Conservation (phyloP, 2,113 vertebrate genomes). For the Anarrhichthys ocellatus region DNA sequence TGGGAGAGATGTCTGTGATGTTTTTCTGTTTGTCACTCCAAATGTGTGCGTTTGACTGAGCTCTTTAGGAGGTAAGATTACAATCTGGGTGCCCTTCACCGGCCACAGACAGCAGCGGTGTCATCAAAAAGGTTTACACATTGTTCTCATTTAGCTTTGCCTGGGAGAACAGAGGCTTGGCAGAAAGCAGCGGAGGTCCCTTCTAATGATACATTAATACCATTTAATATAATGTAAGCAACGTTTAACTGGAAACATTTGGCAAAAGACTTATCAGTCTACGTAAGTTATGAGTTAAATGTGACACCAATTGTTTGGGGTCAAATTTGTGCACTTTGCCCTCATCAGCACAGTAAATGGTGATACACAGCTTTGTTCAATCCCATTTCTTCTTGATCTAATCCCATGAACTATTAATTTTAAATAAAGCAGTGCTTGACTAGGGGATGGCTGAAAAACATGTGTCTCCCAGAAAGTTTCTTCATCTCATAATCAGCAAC, state of each 20-base stretch:
- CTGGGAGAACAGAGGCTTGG: conserved; percentile 65
- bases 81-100: conserved; percentile 53
- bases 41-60: conserved; percentile 36
- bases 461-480: conserved; percentile 1
- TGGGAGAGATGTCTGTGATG: neutral
- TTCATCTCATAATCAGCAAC: conserved; percentile 25
- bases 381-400: conserved; percentile 12
- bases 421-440: conserved; percentile 5
- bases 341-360: neutral
- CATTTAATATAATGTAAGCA: conserved; percentile 56
- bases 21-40: conserved; percentile 14
- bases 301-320: neutral
- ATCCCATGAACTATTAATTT: conserved; percentile 14
- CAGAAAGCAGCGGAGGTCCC: conserved; percentile 55
- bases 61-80: conserved; percentile 39
- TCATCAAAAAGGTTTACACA: conserved; percentile 71
- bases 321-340: neutral
- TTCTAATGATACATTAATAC: conserved; percentile 35
- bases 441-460: conserved; percentile 23
- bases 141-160: conserved; percentile 74
- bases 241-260: conserved; percentile 66
- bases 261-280: conserved; percentile 19
- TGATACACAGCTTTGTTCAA: neutral
- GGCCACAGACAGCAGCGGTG: conserved; percentile 20
- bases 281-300: neutral